Evolutionary conservation across 2,113 vertebrate genomes (phyloP), one percentile per base, ranked within the genome.

Genomic region (Microtus montanus): DNA sequence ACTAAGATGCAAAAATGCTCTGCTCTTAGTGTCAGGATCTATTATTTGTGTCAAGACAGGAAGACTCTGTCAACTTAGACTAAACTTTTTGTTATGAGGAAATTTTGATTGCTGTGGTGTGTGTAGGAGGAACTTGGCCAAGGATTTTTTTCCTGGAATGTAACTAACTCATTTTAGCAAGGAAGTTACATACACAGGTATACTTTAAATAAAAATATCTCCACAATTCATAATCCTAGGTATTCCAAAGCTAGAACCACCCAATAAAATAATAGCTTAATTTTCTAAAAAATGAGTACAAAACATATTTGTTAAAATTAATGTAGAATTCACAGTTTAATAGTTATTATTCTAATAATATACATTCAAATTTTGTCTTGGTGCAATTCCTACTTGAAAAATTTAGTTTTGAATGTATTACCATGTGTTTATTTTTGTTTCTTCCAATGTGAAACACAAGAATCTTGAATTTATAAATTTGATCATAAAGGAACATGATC

Each of bases 111-210:
- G 14, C 79, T 93, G 5, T 91, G 44, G 10, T 94, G 10, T 3
- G 0, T 95, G 49, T 91, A 94, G 63, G 49, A 91, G 38, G 8
- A 5, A 93, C 52, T 79, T 95, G 93, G 91, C 93, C 30, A 58
- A 52, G 38, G 94, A 95, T 96, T 97, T 44, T 94, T 94, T 91
- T 95, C 89, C 38, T 70, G 91, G 79, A 96, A 64, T 85, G 47
- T 96, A 94, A 97, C 13, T 96, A 94, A 97, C 13, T 97, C 83
- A 96, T 9, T 80, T 95, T 93, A 64, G 92, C 89, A 97, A 95
- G 73, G n/a, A 14, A 91, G 79, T 96, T 96, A 89, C 49, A 93
- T 64, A 85, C 24, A 74, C 11, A 87, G 19, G 64, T 85, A 87
- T 20, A 78, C 0, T 73, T 95, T 95, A 82, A 78, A 79, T 68